Percentiles rank a stretch among this genome's conserved stretches.
Evolutionary conservation across 1,140 invertebrate genomes (phyloP).

Genomic region (Ylistrum balloti): DNA sequence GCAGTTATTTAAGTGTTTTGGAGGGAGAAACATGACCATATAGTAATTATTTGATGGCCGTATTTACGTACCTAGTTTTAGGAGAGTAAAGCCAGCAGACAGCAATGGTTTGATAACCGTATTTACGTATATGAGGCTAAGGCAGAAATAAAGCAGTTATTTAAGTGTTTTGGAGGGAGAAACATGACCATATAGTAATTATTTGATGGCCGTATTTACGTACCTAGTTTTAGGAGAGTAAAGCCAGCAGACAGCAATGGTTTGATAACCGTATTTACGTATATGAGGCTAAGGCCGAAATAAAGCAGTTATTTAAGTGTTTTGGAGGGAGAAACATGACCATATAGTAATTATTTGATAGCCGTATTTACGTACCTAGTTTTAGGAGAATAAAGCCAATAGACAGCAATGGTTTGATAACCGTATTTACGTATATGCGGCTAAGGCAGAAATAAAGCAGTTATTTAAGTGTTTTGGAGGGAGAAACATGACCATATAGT

Average conservation of each 20-base stretch:
- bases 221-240: not conserved
- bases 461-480: no score
- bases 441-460: no score
- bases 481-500: not conserved
- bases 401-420: slow-evolving; percentile 50
- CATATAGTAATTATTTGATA: slow-evolving; percentile 10
- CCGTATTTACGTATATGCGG: no score
- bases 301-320: not conserved
- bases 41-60: not conserved
- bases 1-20: not conserved
- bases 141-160: not conserved
- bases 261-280: not conserved
- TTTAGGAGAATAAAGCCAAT: slow-evolving; percentile 40
- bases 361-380: not conserved
- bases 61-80: slow-evolving; percentile 42
- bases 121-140: no score
- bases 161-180: slow-evolving; percentile 36
- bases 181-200: slow-evolving; percentile 17
- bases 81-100: slow-evolving; percentile 44
- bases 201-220: not conserved
- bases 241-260: slow-evolving; percentile 46
- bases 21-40: not conserved
- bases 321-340: not conserved
- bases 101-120: slow-evolving; percentile 39
- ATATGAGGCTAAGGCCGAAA: no score